Base-by-base conservation (phyloP, 1,140 invertebrate genomes). In the Euwallacea similis region DNA sequence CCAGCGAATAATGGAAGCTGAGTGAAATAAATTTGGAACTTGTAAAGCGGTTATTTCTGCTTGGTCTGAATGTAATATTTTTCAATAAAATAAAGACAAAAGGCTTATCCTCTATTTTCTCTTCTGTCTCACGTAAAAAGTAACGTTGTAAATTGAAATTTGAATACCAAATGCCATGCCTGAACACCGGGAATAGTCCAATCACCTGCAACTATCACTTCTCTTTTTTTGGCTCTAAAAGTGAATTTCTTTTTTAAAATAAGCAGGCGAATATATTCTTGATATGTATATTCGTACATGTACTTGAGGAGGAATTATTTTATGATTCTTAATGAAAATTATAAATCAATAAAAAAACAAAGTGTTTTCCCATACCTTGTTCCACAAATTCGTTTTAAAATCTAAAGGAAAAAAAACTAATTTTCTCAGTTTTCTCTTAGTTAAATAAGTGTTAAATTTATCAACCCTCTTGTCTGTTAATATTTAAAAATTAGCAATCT, bases 111-210 rank as follows among this genome's bases (percentile, higher is more conserved):
- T 68, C 58, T 47, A 68, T 68, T 13, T 58, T 66, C 56, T 42
- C 7, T 68, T 50, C 66, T 68, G 56, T 60, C 15, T 60, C 56
- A 42, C 9, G 62, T 41, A 71, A 65, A 69, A 71, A 64, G 69
- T 58, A 71, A 58, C 69, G 50, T 43, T 54, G 67, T 21, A 64
- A 71, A 64, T 71, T 71, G 42, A 71, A 71, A 71, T 71, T 71
- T 71, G 69, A 71, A 71, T 71, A 71, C 69, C 69, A 71, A 71
- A 71, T 71, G 15, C 50, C 13, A 46, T 55, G 44, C 15, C 42
- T 61, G 54, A 65, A 71, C 44, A 64, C 59, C 60, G 69, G 43
- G 59, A 71, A 71, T 64, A 58, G 50, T 64, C 55, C 41, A 71
- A 64, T 71, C 69, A 71, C 53, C 62, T 65, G 43, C 42, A 71